Base-by-base conservation (phyloP, 2,113 vertebrate species). In the Kryptolebias marmoratus region DNA sequence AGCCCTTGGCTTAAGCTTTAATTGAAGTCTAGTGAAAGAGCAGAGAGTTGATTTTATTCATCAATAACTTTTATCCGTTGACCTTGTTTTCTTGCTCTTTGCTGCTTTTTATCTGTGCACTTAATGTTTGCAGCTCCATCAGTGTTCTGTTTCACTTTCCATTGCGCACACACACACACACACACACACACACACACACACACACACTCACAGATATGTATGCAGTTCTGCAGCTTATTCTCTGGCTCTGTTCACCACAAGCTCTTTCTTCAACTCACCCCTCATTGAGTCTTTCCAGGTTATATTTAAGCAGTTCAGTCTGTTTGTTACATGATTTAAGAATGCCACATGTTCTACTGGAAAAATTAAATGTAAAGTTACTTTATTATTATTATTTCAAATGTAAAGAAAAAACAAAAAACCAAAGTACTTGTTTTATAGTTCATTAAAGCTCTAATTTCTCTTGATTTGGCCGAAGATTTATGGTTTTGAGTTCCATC, bases 1-100 rank as follows among this genome's bases (percentile, higher is more conserved):
- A 27, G 45, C 2, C 4, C 52, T 71, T 63, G 72, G 68, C 79
- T 72, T 55, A 42, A 62, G 57, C 85, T 91, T 88, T 81, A 84
- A 84, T 84, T 87, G 77, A 83, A 72, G 72, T 73, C 60, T 57
- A 73, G 22, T 83, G 82, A 83, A 77, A 75, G 44, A 57, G 60
- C 44, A 71, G 36, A 57, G 58, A 75, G 64, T 57, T 73, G 73
- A 76, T 61, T 77, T 83, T 60, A 56, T 79, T 72, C 64, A 73
- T 69, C 67, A 77, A 71, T 30, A 82, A 81, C 76, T 85, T 87
- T 75, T 71, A 77, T 81, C 53, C 47, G 18, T 48, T 64, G 27
- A 71, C 62, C 64, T 62, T 66, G 28, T 75, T 50, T 53, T 56
- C 2, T 56, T 59, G 10, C 12, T n/a, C 16, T 58, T 27, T n/a